Base-by-base conservation (phyloP, 1,140 invertebrate species). In the Pogonus chalceus region DNA sequence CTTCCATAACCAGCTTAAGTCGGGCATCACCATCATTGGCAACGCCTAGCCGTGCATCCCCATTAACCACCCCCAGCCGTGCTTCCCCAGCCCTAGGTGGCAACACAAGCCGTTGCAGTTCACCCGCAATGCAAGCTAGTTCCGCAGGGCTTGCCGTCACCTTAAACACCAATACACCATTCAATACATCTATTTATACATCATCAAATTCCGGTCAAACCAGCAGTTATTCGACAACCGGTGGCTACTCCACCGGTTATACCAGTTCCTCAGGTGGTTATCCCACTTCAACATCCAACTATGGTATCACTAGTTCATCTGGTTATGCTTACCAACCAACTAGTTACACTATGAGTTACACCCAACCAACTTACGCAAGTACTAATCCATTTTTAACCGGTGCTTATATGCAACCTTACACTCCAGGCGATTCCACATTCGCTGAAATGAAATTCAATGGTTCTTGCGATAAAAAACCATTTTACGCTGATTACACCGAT, bases 321-420 rank as follows among this genome's bases (percentile, higher is more conserved):
- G 20, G 21, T 54, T 52, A 14, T 51, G 35, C 23, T 48, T 46
- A 24, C 23, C 51, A 21, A 56, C 21, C 61, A 49, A 23, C 56
- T 66, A 51, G 26, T 31, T 64, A 56, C 53, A 58, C 57, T 10
- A 43, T 60, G 20, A 62, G 53, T 39, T 70, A 69, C 58, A 59
- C 65, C 14, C 54, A 63, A 55, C 65, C 66, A 9, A 61, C 66
- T 12, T 73, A 74, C 62, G 76, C 67, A 50, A 72, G 76, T 58
- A 79, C 78, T 23, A 79, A 79, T 70, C 78, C 78, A 37, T 80
- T 80, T 65, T 64, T 80, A 61, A 69, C 68, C 2, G 68, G 67
- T 1, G 66, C 67, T 14, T 70, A 69, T 43, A 70, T 79, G 69
- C 73, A 76, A 62, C 9, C 37, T 10, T 79, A 79, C 54, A 64